Evolutionary conservation across 92 coral and sea anemone species (phyloP).

Genomic region (Zoanthus sociatus): DNA sequence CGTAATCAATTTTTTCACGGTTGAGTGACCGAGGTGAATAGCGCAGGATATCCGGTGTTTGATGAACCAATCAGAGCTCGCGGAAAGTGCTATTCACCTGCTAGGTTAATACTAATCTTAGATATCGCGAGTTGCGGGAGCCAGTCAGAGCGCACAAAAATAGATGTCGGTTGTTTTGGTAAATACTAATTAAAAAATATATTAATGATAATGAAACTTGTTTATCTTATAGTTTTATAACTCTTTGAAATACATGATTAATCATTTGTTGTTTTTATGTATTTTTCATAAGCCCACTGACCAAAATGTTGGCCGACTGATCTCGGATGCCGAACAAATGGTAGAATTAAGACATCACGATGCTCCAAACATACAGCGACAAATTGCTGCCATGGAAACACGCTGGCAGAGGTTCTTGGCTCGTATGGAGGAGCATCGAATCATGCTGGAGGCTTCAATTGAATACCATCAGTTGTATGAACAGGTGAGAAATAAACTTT

Average conservation of each 20-base stretch:
- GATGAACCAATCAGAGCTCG: too few relatives aligned
- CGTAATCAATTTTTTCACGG: too few relatives aligned
- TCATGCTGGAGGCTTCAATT: conserved; percentile 93
- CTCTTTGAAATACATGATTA: background rate
- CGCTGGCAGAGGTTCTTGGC: conserved; percentile 97
- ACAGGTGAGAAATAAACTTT: conserved; percentile 61
- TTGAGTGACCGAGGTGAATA: too few relatives aligned
- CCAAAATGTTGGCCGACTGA: conserved; percentile 77
- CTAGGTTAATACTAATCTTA: too few relatives aligned
- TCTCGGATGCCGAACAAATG: conserved; percentile 83
- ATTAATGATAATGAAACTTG: too few relatives aligned
- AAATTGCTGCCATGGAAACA: conserved; percentile 87
- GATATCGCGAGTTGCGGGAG: too few relatives aligned
- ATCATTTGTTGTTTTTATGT: background rate
- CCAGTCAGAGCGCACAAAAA: too few relatives aligned
- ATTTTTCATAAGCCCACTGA: conserved; percentile 81
- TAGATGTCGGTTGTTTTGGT: too few relatives aligned
- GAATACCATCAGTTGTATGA: conserved; percentile 95
- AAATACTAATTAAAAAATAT: too few relatives aligned
- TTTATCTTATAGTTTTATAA: background rate
- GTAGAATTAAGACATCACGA: conserved; percentile 80
- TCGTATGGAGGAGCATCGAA: conserved; percentile 93
- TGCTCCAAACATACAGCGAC: conserved; percentile 85
- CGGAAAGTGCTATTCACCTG: too few relatives aligned
- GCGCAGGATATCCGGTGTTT: too few relatives aligned